Base-by-base conservation (phyloP, 2,888 invertebrate species). In the Malthinus seriepunctatus region DNA sequence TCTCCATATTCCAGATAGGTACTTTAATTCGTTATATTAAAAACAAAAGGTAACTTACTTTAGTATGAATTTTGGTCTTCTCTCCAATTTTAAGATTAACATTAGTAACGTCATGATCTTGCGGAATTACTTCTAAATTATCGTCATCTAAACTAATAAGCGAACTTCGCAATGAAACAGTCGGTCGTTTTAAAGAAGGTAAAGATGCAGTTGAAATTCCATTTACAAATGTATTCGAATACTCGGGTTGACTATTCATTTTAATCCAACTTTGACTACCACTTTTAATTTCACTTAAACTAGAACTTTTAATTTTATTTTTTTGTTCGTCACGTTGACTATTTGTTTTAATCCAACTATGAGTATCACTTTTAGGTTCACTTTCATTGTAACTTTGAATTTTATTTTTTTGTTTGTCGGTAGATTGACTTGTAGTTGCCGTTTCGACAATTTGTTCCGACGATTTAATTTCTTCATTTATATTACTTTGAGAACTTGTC, bases 51-150 rank as follows among this genome's bases (percentile, higher is more conserved):
- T 51, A 51, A 51, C 48, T 39, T 59, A 32, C 51, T 60, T 56
- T 58, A 12, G 57, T 60, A 57, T 65, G 56, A 37, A 63, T 42
- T 31, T 32, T 38, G 49, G 58, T 56, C 32, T 56, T 58, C 48
- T 65, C 64, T 3, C 64, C 67, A 45, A 56, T 56, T 37, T 59
- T 58, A 31, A 67, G 53, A 44, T 10, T 37, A 8, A 59, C 46
- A 33, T 38, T 59, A 8, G 52, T 39, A 45, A 55, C 31, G n/a
- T 9, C 32, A 11, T 23, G 47, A 15, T 32, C 34, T 35, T 10
- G 32, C 23, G 23, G 33, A 8, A 33, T 32, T 14, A 11, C 35
- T 23, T 56, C 54, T 7, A 31, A 35, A 45, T 42, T 10, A 35
- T 55, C 51, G 5, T 11, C 10, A 50, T 32, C 38, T 23, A 50